Percentiles rank a stretch among this genome's conserved stretches.
Conservation (phyloP, 2,113 vertebrate genomes). For the Syngnathoides biaculeatus region DNA sequence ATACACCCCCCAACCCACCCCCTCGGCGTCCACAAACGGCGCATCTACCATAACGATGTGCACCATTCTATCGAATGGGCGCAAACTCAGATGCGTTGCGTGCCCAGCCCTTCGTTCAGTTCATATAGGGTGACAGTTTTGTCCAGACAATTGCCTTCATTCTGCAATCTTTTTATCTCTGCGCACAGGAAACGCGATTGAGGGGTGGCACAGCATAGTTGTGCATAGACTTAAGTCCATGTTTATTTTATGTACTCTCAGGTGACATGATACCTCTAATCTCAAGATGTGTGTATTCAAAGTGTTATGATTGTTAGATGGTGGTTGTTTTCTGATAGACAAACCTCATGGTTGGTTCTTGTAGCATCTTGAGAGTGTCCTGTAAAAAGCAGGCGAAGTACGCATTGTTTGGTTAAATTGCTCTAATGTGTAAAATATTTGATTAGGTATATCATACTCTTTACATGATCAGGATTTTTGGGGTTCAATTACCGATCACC, state of each 20-base stretch:
- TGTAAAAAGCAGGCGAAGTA: background rate
- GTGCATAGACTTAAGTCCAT: slow-evolving; percentile 3
- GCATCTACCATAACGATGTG: background rate
- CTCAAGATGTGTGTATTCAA: background rate
- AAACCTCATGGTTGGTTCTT: background rate
- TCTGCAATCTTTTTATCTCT: background rate
- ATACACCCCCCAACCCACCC: background rate
- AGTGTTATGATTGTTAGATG: background rate
- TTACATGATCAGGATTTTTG: no score
- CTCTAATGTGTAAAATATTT: background rate
- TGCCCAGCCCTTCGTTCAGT: background rate
- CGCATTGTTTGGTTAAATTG: background rate
- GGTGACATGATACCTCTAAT: background rate
- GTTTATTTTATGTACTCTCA: slow-evolving; percentile 5
- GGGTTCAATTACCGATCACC: no score
- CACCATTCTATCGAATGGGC: background rate
- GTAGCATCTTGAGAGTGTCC: background rate
- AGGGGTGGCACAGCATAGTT: slow-evolving; percentile 12
- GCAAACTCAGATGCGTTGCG: background rate
- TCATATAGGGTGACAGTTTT: background rate
- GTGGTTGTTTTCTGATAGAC: background rate
- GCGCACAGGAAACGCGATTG: slow-evolving; percentile 11
- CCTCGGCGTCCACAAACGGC: background rate
- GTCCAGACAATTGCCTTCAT: background rate
- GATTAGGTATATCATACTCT: background rate